Evolutionary conservation across 2,888 invertebrate species (phyloP), one percentile per base, ranked within the genome.

Genomic region (Drepanosiphum platanoidis): DNA sequence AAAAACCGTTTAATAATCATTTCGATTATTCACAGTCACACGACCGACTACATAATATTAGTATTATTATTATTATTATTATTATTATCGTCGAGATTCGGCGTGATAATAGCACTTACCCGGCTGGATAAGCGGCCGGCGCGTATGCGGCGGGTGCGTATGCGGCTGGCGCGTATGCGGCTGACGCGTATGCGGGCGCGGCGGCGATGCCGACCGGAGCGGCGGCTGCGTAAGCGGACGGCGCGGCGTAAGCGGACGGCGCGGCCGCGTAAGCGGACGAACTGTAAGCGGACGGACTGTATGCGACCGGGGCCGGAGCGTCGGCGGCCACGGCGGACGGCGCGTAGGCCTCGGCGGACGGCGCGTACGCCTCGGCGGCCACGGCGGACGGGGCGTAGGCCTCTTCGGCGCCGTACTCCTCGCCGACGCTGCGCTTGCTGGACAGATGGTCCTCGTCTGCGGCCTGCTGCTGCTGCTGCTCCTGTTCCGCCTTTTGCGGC

Each of bases 181-280:
- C 92, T 39, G 94, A 94, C 87, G 94, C 94, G 0, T 92, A 92
- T 15, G 93, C 88, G 11, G 93, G 92, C 0, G 94, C 92, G 39
- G 94, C 94, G 88, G 94, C 94, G 0, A 92, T n/a, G n/a, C n/a
- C n/a, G n/a, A n/a, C n/a, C n/a, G n/a, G 92, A 18, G 93, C 88
- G 87, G 87, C 75, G 46, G 87, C 88, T 34, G 87, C 87, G 18
- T 88, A 87, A 27, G 88, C 88, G 11, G 87, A 77, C 58, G 87
- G 86, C 34, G 87, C 88, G 58, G 87, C 87, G 22, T 88, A 87
- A 27, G 88, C 88, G 22, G 46, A 5, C n/a, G 78, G 68, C 1
- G 70, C 52, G 30, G 71, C n/a, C n/a, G n/a, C 39, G 46, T 52
- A 58, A 0, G 78, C 86, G 27, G 61, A 52, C 68, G 64, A 8